These are phyloP conservation scores for Leistus spinibarbis DNA, from an alignment of 2,888 invertebrate genomes.

Conservation along the genomic window DNA sequence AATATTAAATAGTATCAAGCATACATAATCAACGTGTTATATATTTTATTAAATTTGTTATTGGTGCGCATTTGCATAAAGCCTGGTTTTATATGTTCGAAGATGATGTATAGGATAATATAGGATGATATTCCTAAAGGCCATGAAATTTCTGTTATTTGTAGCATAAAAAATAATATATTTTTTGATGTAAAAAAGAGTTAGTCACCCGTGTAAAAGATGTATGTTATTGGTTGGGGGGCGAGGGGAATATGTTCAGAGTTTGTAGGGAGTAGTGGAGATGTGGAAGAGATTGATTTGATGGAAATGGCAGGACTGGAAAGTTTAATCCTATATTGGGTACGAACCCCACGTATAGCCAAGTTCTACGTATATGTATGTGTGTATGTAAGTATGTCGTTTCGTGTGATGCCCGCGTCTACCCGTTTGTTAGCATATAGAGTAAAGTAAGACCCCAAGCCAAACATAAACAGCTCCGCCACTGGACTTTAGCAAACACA, in stretches of 20 bases:
- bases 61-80: too few species aligned
- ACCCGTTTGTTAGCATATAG: not conserved
- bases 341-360: not conserved
- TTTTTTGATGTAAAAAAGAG: not conserved
- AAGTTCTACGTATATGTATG: not conserved
- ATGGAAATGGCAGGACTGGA: not conserved
- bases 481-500: not conserved
- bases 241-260: not conserved
- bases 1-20: too few species aligned
- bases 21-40: too few species aligned
- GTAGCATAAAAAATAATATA: not conserved
- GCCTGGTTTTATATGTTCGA: too few species aligned
- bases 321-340: not conserved
- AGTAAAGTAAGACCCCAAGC: not conserved
- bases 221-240: not conserved
- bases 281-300: not conserved
- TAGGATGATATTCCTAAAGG: too few species aligned
- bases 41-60: too few species aligned
- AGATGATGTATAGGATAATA: too few species aligned
- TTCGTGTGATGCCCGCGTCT: not conserved
- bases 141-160: too few species aligned
- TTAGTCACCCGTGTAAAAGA: not conserved
- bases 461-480: not conserved
- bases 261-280: not conserved
- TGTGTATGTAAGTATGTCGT: not conserved